phyloP scores from a whole-genome alignment of 2,888 invertebrate species.

The Drosophila hamatofila region DNA sequence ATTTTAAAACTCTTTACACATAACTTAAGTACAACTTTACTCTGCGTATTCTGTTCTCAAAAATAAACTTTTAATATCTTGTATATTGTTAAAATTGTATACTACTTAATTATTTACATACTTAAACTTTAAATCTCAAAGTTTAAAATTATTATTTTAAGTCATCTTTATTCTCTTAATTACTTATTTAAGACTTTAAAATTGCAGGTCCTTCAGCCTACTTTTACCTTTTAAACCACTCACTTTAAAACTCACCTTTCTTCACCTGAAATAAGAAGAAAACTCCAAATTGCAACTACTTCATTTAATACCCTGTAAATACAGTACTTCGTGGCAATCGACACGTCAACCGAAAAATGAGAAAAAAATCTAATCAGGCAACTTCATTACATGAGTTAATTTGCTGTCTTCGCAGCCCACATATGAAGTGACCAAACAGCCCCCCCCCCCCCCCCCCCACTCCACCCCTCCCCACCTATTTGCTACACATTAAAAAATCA shows the following conservation, averaged over 20 bases:
- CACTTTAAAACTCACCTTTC: neutral
- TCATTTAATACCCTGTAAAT: constrained; percentile 3
- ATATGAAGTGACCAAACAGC: constrained; percentile 33
- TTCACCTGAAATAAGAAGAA: neutral
- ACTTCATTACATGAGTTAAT: constrained; percentile 51
- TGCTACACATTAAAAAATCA: constrained; percentile 66
- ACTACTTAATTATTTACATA: too few relatives aligned
- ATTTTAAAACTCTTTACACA: too few relatives aligned
- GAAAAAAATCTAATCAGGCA: constrained; percentile 33
- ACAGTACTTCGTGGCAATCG: neutral
- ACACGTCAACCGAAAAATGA: constrained; percentile 3
- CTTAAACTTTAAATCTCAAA: too few relatives aligned
- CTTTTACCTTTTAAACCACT: neutral
- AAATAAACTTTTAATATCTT: too few relatives aligned
- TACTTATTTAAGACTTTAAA: neutral
- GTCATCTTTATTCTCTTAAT: neutral
- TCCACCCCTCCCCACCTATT: neutral
- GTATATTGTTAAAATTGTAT: too few relatives aligned
- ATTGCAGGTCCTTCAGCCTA: neutral
- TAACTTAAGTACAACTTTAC: too few relatives aligned
- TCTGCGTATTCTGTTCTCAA: too few relatives aligned
- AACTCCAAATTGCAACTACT: neutral
- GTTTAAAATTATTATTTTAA: too few relatives aligned
- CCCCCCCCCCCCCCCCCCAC: neutral
- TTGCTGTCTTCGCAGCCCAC: constrained; percentile 53